A percentile compares a stretch with the other conserved stretches of the same genome.
Conservation (phyloP, 2,888 invertebrate species). For the Spodoptera exigua region DNA sequence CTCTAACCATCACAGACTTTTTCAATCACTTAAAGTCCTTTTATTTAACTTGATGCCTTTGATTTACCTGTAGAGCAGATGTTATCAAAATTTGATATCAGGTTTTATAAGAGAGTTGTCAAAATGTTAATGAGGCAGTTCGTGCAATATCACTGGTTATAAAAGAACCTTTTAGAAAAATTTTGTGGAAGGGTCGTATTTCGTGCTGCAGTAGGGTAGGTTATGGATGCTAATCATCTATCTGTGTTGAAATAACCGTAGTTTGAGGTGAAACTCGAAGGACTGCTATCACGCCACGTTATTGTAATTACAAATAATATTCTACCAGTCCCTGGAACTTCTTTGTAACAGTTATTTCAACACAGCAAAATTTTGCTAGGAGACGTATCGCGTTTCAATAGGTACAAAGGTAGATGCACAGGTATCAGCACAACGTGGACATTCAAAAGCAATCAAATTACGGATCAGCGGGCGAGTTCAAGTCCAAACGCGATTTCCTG, state of each 20-base stretch:
- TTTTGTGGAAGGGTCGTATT: slow-evolving; percentile 18
- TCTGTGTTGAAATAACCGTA: slow-evolving; percentile 29
- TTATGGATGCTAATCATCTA: slow-evolving; percentile 1
- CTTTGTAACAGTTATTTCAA: slow-evolving; percentile 23
- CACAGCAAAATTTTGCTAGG: slow-evolving; percentile 1
- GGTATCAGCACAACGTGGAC: slow-evolving; percentile 29
- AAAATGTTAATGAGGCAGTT: slow-evolving; percentile 23
- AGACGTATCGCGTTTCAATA: slow-evolving; percentile 8
- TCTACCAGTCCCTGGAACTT: slow-evolving; percentile 15
- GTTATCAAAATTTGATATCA: slow-evolving; percentile 39
- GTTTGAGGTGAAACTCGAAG: not conserved
- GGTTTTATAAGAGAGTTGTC: slow-evolving; percentile 1
- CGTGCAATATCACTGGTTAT: slow-evolving; percentile 26
- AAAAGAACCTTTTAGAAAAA: slow-evolving; percentile 17
- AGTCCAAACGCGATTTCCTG: slow-evolving; percentile 81
- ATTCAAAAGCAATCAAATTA: slow-evolving; percentile 60
- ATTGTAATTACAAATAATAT: slow-evolving; percentile 16
- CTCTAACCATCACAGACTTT: slow-evolving; percentile 56
- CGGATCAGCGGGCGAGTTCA: slow-evolving; percentile 80
- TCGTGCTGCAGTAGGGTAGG: slow-evolving; percentile 17
- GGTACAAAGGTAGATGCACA: slow-evolving; percentile 15
- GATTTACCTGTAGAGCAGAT: slow-evolving; percentile 51
- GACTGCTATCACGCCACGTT: not conserved
- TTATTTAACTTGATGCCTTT: slow-evolving; percentile 48
- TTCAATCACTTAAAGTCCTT: slow-evolving; percentile 49